Base-by-base conservation (phyloP, 2,113 vertebrate species). In the Ictidomys tridecemlineatus region DNA sequence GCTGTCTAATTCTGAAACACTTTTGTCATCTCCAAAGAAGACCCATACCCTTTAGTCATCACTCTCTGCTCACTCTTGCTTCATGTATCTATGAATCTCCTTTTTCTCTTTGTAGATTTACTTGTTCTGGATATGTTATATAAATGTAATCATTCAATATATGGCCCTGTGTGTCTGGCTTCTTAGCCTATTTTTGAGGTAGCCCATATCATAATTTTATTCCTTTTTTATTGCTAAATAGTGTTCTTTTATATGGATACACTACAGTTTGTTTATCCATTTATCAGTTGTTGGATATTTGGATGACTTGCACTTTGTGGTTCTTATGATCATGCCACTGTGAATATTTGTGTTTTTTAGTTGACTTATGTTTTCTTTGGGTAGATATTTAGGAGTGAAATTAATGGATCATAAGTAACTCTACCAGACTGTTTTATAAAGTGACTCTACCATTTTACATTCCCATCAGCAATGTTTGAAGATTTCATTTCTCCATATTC, bases 131-230 rank as follows among this genome's bases (percentile, higher is more conserved):
- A 32, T 48, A 0, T 67, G 53, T 65, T 24, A 5, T 42, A 4
- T 24, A 61, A 83, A 61, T 76, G 53, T 18, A 78, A 34, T 90
- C 11, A 17, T 28, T 67, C 6, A 67, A 5, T 5, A 8, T 86
- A 70, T 30, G 20, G 48, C 73, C 30, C 16, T 74, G 74, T 72
- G 13, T 84, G 67, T n/a, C 85, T 88, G 67, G 7, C 77, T 85
- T 87, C 61, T 17, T 80, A 32, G 32, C 39, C 12, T 91, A 48
- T 89, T 90, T n/a, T 88, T 61, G 72, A 93, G 67, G 20, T 84
- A n/a, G 86, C 51, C 20, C n/a, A 42, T 79, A 14, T 65, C 76
- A 92, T 69, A 91, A 91, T n/a, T 83, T 95, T 32, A n/a, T 86
- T 95, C n/a, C 24, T 94, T 87, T 78, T 86, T 70, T 89, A 32